phyloP scores from a whole-genome alignment of 2,888 invertebrate species.

The Ormyrus nitidulus region DNA sequence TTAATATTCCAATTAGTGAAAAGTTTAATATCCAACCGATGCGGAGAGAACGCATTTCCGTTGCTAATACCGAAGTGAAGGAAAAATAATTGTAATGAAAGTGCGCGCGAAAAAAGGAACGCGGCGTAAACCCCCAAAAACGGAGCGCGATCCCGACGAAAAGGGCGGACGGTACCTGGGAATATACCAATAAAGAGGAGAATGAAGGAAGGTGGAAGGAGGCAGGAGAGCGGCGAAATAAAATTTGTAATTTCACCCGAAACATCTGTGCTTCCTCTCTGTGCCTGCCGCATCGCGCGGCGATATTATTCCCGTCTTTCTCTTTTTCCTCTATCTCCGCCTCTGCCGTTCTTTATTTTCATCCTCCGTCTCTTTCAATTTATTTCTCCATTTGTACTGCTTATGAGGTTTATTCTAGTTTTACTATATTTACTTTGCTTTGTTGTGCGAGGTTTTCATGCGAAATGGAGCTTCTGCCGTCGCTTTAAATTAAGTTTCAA shows the following conservation, averaged over 20 bases:
- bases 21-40: too few species aligned
- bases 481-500: too few species aligned
- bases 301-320: slow-evolving; percentile 2
- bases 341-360: slow-evolving; percentile 2
- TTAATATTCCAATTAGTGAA: too few species aligned
- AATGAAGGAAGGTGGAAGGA: background rate
- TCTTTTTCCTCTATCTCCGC: background rate
- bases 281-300: background rate
- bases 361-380: slow-evolving; percentile 4
- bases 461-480: too few species aligned
- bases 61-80: too few species aligned
- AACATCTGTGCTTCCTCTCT: slow-evolving; percentile 34
- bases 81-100: too few species aligned
- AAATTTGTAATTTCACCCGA: slow-evolving; percentile 33
- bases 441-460: too few species aligned
- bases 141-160: too few species aligned
- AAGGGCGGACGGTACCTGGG: background rate
- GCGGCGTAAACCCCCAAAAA: too few species aligned
- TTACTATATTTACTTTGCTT: too few species aligned
- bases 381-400: background rate
- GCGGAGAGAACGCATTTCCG: too few species aligned
- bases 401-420: background rate
- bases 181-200: slow-evolving; percentile 4
- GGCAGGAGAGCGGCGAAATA: slow-evolving; percentile 12
- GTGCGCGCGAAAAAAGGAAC: too few species aligned